Evolutionary conservation across 2,113 vertebrate species (phyloP), one percentile per base, ranked within the genome.

Genomic region (Coturnix japonica): DNA sequence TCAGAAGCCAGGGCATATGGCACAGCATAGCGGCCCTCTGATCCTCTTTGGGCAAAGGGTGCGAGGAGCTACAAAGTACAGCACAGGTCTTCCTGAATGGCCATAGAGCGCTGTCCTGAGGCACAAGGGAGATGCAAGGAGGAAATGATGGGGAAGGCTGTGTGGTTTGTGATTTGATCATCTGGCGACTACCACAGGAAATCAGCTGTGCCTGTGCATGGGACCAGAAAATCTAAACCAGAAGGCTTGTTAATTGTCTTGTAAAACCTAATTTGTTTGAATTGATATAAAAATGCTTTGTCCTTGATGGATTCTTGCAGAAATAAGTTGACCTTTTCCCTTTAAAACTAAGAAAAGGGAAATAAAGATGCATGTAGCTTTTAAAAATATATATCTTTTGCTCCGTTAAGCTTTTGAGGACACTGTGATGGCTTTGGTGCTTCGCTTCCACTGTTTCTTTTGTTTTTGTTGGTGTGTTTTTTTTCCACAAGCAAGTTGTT

Each of bases 51-150:
- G 11, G 37, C 60, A 28, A 39, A 63, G 60, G 16, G 16, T 63
- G 21, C 7, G 5, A 49, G 51, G 6, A 2, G 0, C 0, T n/a
- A 33, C 13, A 3, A 26, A 16, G 10, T 39, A 11, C 8, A 37
- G 22, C 1, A 9, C 9, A 13, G n/a, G 1, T 35, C 18, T 57
- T 39, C 35, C 63, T 17, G 23, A 18, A 39, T 3, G 7, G 31
- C 31, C 23, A n/a, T 30, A n/a, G 25, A 59, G 59, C 2, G 6
- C 9, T 3, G 10, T 16, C 16, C 30, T 53, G 26, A 7, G 8
- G 9, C 2, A 71, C 41, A 8, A 11, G 23, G 28, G 15, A 71
- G 10, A 17, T 6, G 2, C n/a, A 63, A 30, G 37, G 41, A 43
- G 47, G 30, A 13, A 67, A 72, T 28, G 30, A 9, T 0, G 43